Conservation (phyloP, 1,140 invertebrate species). For the Drosophila bipectinata region DNA sequence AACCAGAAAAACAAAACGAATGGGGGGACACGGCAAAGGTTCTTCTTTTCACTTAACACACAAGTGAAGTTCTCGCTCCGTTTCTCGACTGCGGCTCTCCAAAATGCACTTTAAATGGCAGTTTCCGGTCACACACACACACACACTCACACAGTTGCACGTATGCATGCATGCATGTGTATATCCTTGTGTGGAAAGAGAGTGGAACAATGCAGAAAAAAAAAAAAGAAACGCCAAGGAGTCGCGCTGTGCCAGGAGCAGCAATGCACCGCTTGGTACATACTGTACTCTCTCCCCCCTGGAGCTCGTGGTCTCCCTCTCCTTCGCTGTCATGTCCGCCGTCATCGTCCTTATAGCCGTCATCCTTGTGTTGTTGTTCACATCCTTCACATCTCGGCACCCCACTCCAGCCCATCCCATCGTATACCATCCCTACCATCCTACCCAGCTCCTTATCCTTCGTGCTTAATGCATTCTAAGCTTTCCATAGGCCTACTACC, state of each 20-base stretch:
- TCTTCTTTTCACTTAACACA: constrained; percentile 70
- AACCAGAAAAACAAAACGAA: constrained; percentile 39
- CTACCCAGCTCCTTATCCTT: constrained; percentile 30
- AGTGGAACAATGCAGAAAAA: constrained; percentile 61
- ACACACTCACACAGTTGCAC: too few species aligned
- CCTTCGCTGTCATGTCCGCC: constrained; percentile 61
- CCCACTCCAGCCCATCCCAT: not conserved
- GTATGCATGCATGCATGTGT: constrained; percentile 23
- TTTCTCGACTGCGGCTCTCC: constrained; percentile 56
- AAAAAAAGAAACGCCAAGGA: constrained; percentile 62
- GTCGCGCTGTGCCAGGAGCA: constrained; percentile 78
- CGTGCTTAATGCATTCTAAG: constrained; percentile 64
- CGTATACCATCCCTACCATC: constrained; percentile 1
- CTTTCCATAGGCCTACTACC: constrained; percentile 77
- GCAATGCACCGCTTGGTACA: constrained; percentile 79
- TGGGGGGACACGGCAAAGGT: constrained; percentile 31
- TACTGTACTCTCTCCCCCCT: constrained; percentile 69
- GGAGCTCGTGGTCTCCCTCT: constrained; percentile 9
- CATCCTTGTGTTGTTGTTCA: constrained; percentile 37
- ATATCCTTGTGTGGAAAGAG: constrained; percentile 53
- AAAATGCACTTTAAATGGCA: constrained; percentile 84
- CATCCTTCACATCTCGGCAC: constrained; percentile 33
- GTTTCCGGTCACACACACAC: constrained; percentile 78
- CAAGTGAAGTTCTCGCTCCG: constrained; percentile 57
- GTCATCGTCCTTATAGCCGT: constrained; percentile 51